A percentile compares a stretch with the other conserved stretches of the same genome.
Evolutionary conservation across 2,113 vertebrate species (phyloP).

Genomic region (Heptranchias perlo): DNA sequence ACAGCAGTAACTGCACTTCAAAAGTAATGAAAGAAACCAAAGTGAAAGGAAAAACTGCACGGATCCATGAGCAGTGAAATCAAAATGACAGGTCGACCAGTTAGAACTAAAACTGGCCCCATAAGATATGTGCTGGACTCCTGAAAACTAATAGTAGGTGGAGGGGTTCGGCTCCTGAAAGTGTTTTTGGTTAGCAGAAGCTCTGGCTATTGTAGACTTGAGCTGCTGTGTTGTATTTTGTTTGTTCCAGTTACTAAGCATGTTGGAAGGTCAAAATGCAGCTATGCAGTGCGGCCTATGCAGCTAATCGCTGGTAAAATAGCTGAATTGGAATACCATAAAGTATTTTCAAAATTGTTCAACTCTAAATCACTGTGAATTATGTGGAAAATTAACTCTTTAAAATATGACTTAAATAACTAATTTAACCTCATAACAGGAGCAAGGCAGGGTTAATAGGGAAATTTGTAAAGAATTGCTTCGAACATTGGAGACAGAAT

Average conservation of each 20-base stretch:
- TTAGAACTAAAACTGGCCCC: constrained; percentile 22
- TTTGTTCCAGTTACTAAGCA: background rate
- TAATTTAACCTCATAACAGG: background rate
- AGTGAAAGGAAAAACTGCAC: background rate
- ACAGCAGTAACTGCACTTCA: background rate
- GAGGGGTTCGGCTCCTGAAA: background rate
- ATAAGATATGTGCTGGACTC: background rate
- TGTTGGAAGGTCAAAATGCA: background rate
- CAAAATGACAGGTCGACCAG: background rate
- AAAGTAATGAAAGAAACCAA: background rate
- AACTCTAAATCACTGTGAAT: background rate
- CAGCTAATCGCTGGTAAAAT: background rate
- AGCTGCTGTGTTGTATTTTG: background rate
- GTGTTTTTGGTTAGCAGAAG: background rate
- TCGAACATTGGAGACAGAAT: background rate
- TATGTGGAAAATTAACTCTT: background rate
- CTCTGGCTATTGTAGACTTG: background rate
- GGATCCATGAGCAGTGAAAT: background rate
- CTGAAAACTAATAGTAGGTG: background rate
- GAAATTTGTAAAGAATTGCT: background rate
- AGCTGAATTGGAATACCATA: background rate
- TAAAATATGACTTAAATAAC: background rate
- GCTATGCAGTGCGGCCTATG: background rate
- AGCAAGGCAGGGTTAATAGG: background rate
- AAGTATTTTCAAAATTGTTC: background rate